Evolutionary conservation across 1,140 invertebrate genomes (phyloP).

Genomic region (Hesperophylax magnus): DNA sequence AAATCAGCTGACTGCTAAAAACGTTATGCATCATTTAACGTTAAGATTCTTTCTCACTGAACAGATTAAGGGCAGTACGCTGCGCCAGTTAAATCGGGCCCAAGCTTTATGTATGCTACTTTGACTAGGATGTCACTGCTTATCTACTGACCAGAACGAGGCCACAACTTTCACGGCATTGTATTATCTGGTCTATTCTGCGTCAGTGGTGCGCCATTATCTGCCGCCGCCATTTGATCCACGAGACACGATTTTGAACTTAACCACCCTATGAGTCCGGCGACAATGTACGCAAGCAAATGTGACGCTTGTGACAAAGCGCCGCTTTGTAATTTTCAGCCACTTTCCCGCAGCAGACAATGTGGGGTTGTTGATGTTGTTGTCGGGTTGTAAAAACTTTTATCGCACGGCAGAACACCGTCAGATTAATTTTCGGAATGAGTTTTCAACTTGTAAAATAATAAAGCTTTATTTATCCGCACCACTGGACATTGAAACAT

Average conservation of each 20-base stretch:
- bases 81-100: too few relatives aligned
- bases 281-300: neutral
- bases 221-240: neutral
- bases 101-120: too few relatives aligned
- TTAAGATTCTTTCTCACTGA: too few relatives aligned
- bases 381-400: neutral
- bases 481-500: neutral
- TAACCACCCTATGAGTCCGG: neutral
- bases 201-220: neutral
- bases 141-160: too few relatives aligned
- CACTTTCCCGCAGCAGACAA: neutral
- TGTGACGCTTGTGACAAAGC: neutral
- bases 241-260: slow-evolving; percentile 26
- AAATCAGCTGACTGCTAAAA: too few relatives aligned
- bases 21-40: too few relatives aligned
- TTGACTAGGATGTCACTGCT: too few relatives aligned
- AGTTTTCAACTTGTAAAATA: neutral
- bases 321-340: neutral
- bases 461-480: too few relatives aligned
- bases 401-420: neutral
- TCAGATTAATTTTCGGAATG: neutral
- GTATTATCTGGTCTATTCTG: too few relatives aligned
- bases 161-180: too few relatives aligned
- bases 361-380: neutral
- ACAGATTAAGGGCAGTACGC: too few relatives aligned